A percentile compares a stretch with the other conserved stretches of the same genome.
Conservation (phyloP, 2,113 vertebrate genomes). For the Poecile atricapillus region DNA sequence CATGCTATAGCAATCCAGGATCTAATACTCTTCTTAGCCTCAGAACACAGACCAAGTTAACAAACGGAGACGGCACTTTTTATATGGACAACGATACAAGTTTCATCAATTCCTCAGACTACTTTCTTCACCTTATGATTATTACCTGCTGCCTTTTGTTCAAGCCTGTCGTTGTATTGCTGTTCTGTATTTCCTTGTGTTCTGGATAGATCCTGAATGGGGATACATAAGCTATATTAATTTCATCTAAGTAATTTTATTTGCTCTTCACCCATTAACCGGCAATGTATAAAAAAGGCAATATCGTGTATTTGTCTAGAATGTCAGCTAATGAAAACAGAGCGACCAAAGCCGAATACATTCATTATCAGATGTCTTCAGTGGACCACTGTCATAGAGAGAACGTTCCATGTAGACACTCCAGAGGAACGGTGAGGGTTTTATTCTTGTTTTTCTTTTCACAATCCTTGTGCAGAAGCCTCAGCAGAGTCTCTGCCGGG, state of each 20-base stretch:
- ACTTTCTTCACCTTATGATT: neutral
- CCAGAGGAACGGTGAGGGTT: slow-evolving; percentile 89
- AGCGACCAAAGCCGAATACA: slow-evolving; percentile 96
- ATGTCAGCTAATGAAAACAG: slow-evolving; percentile 98
- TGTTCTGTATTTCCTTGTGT: neutral
- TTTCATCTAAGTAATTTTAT: neutral
- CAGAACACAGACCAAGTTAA: neutral
- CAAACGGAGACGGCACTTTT: neutral
- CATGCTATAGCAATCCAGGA: neutral
- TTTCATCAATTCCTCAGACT: neutral
- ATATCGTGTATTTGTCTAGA: slow-evolving; percentile 75
- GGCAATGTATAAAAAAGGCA: neutral
- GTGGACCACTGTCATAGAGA: slow-evolving; percentile 98
- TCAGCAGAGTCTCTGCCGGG: neutral
- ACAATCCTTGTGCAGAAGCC: neutral
- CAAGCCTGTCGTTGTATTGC: neutral
- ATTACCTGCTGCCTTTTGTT: neutral
- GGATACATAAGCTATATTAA: neutral
- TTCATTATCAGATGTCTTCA: slow-evolving; percentile 98
- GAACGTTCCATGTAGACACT: slow-evolving; percentile 94
- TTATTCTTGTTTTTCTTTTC: neutral
- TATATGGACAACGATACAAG: neutral
- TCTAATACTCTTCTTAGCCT: neutral
- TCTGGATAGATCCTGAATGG: neutral
- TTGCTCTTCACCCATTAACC: neutral